Percentiles rank a stretch among this genome's conserved stretches.
Conservation (phyloP, 2,113 vertebrate species). For the Macroglossus sobrinus region DNA sequence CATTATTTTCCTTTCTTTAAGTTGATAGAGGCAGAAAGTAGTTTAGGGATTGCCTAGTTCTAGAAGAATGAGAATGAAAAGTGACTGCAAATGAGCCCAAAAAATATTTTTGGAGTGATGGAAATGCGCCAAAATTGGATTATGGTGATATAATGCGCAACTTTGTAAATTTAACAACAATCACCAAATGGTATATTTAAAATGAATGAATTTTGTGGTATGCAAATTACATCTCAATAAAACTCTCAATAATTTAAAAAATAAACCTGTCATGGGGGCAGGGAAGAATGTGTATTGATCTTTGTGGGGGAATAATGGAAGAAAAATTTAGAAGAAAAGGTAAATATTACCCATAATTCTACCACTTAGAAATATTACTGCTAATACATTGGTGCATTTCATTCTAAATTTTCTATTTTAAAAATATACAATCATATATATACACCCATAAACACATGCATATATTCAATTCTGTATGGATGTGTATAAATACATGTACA, state of each 20-base stretch:
- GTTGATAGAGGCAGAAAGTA: neutral
- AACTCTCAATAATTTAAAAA: neutral
- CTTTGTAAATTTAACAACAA: neutral
- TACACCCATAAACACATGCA: neutral
- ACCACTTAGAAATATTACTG: neutral
- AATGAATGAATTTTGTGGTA: neutral
- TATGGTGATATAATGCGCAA: neutral
- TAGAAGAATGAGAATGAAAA: neutral
- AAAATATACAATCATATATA: neutral
- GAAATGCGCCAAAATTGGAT: neutral
- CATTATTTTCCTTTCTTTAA: neutral
- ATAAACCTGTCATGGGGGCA: neutral
- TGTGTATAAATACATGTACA: neutral
- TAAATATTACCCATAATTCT: neutral
- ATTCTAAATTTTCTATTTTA: conserved; percentile 30
- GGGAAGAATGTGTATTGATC: neutral
- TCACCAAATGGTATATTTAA: neutral
- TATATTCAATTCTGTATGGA: neutral
- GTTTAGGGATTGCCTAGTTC: neutral
- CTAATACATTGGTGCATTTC: neutral
- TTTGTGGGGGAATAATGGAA: neutral
- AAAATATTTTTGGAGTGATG: neutral
- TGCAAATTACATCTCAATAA: neutral
- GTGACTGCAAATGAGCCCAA: neutral
- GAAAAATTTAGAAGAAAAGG: neutral